Evolutionary conservation across 2,888 invertebrate species (phyloP).

Genomic region (Sarcophaga subvicina): DNA sequence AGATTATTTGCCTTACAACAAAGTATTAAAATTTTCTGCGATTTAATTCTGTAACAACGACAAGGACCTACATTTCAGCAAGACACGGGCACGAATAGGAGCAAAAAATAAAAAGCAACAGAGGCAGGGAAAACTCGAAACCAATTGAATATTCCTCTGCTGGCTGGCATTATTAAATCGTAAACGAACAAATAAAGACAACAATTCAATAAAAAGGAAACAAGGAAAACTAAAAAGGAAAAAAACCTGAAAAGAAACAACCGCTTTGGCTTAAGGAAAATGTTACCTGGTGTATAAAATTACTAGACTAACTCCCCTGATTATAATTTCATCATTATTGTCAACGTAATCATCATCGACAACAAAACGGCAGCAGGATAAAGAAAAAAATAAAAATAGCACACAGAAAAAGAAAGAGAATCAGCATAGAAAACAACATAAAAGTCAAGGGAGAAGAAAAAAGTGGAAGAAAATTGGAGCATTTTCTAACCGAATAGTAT

Average conservation of each 20-base stretch:
- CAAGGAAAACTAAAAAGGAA: not conserved
- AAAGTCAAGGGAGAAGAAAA: constrained; percentile 37
- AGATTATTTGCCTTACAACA: constrained; percentile 53
- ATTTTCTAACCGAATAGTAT: constrained; percentile 36
- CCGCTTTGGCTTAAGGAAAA: constrained; percentile 56
- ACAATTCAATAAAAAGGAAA: constrained; percentile 58
- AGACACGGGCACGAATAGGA: constrained; percentile 7
- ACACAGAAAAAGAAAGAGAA: constrained; percentile 18
- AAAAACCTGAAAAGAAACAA: constrained; percentile 8
- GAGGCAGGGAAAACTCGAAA: not conserved
- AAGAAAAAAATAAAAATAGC: constrained; percentile 18
- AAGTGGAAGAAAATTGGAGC: constrained; percentile 55
- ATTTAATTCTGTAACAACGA: constrained; percentile 41
- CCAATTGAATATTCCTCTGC: constrained; percentile 39
- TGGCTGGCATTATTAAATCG: constrained; percentile 17
- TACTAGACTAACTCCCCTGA: constrained; percentile 78
- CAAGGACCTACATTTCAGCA: constrained; percentile 29
- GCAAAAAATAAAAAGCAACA: not conserved
- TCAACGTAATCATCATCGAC: constrained; percentile 77
- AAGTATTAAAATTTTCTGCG: constrained; percentile 53
- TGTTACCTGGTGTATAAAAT: constrained; percentile 79
- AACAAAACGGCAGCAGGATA: constrained; percentile 45
- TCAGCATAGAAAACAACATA: constrained; percentile 17
- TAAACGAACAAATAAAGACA: constrained; percentile 52
- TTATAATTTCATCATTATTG: constrained; percentile 81